phyloP scores from a whole-genome alignment of 1,140 invertebrate genomes.

The Limonius californicus region DNA sequence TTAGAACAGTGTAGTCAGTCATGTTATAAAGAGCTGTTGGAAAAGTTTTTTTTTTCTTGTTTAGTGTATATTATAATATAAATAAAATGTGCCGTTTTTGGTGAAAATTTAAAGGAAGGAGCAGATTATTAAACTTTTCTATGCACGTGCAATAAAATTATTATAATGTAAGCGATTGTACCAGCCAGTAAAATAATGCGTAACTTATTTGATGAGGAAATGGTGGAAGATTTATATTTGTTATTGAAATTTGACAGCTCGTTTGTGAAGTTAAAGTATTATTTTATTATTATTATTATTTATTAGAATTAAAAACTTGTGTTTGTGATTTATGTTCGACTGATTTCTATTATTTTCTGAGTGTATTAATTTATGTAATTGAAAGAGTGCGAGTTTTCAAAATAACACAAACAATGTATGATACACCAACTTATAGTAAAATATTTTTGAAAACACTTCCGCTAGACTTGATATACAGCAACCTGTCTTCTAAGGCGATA shows the following conservation, averaged over 20 bases:
- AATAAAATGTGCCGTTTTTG: too few species aligned
- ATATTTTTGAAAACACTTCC: background rate
- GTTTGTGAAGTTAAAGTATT: background rate
- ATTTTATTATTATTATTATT: too few species aligned
- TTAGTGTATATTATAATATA: background rate
- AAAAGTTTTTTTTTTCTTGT: background rate
- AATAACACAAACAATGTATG: background rate
- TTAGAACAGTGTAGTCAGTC: background rate
- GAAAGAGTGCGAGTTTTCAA: too few species aligned
- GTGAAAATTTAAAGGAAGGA: too few species aligned
- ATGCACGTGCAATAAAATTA: background rate
- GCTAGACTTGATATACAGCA: background rate
- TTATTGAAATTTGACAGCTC: background rate
- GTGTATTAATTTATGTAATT: background rate
- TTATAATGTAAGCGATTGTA: background rate
- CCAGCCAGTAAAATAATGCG: too few species aligned
- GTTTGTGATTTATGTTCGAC: background rate
- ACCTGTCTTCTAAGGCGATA: background rate
- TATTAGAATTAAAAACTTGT: background rate
- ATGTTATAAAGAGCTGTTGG: constrained; percentile 2
- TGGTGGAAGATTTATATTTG: background rate
- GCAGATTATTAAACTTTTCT: too few species aligned
- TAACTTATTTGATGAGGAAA: background rate
- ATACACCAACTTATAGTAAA: background rate
- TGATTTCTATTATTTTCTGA: background rate